Percentiles rank a stretch among this genome's conserved stretches.
These are phyloP conservation scores for Trachymyrmex septentrionalis DNA, from an alignment of 1,140 invertebrate genomes.

Conservation along the genomic window DNA sequence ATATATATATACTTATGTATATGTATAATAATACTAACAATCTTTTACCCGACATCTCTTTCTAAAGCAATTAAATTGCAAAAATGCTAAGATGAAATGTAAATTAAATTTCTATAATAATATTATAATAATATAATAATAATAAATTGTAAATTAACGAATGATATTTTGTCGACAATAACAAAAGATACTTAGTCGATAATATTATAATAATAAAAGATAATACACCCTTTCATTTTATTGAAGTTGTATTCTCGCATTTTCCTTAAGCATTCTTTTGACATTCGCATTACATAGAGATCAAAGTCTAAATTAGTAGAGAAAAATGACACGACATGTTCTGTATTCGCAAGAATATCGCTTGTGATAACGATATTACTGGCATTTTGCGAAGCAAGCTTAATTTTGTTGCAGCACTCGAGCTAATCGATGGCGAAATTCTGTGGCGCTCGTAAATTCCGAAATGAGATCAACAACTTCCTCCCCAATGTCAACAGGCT, in stretches of 20 bases:
- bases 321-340: conserved; percentile 22
- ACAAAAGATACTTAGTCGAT: background rate
- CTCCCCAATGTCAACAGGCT: conserved; percentile 28
- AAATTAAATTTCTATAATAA: background rate
- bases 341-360: conserved; percentile 27
- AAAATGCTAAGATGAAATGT: background rate
- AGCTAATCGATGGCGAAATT: conserved; percentile 57
- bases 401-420: conserved; percentile 56
- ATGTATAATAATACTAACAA: background rate
- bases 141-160: background rate
- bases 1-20: too few species aligned
- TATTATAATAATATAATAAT: too few species aligned
- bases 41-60: background rate
- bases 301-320: background rate
- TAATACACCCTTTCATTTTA: conserved; percentile 3
- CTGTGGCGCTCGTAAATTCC: conserved; percentile 45
- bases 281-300: background rate
- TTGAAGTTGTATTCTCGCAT: conserved; percentile 12
- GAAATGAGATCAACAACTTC: conserved; percentile 58
- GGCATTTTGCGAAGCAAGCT: conserved; percentile 32
- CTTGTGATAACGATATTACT: conserved; percentile 41
- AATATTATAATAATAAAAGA: background rate
- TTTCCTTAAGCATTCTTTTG: background rate
- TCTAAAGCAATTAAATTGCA: background rate
- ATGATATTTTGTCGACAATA: background rate